These are phyloP conservation scores for Elanoides forficatus DNA, from an alignment of 2,113 vertebrate species.

Conservation along the genomic window DNA sequence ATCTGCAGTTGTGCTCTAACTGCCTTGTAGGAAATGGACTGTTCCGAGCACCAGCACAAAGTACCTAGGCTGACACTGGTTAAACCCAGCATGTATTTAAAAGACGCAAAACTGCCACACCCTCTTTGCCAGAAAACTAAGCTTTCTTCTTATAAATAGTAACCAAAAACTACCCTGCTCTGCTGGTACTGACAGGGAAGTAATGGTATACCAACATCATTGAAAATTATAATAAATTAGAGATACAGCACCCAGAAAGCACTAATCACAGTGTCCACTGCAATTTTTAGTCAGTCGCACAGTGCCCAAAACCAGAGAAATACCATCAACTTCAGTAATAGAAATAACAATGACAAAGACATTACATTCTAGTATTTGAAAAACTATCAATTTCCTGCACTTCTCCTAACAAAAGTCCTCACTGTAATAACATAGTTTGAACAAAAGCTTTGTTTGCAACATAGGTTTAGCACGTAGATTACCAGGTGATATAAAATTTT, in stretches of 20 bases:
- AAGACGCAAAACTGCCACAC: not conserved
- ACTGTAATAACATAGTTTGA: not conserved
- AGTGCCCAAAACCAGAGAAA: not conserved
- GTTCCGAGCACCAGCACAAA: not conserved
- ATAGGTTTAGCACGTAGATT: not conserved
- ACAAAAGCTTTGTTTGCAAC: not conserved
- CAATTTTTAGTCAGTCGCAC: not conserved
- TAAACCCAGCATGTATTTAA: not conserved
- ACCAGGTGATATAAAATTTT: not conserved
- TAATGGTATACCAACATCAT: not conserved
- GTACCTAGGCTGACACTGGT: not conserved
- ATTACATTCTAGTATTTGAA: not conserved
- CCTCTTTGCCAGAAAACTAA: not conserved
- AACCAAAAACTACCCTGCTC: rapidly evolving
- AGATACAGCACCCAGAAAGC: not conserved
- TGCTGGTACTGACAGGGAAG: not conserved
- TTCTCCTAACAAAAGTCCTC: not conserved
- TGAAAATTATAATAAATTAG: not conserved
- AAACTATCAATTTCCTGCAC: not conserved
- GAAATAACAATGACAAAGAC: not conserved
- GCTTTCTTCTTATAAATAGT: not conserved
- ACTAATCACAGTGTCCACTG: not conserved
- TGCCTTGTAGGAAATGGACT: not conserved
- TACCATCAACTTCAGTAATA: not conserved
- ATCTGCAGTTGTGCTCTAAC: not conserved